Evolutionary conservation across 2,888 invertebrate genomes (phyloP).

Genomic region (Ophraella communa): DNA sequence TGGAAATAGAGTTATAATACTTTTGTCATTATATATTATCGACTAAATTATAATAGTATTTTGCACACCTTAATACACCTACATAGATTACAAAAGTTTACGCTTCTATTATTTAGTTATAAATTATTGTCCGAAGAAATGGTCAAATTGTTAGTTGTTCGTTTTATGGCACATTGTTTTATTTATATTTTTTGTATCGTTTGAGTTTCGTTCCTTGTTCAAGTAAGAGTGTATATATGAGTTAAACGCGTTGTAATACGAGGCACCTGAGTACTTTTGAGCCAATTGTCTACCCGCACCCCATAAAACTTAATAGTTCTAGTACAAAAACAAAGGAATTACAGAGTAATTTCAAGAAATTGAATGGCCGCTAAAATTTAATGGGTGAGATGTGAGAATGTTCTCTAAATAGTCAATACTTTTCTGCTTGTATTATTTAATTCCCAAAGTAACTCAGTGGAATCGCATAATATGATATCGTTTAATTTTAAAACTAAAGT

Average conservation of each 20-base stretch:
- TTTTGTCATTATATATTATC: neutral
- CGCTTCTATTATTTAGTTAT: slow-evolving; percentile 29
- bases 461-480: neutral
- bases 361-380: slow-evolving; percentile 8
- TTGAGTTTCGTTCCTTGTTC: neutral
- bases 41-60: slow-evolving; percentile 16
- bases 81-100: slow-evolving; percentile 22
- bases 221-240: slow-evolving; percentile 5
- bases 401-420: neutral
- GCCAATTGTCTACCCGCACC: slow-evolving; percentile 23
- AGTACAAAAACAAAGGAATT: slow-evolving; percentile 23
- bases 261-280: slow-evolving; percentile 16
- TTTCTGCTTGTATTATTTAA: neutral
- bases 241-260: slow-evolving; percentile 16
- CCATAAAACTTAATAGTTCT: slow-evolving; percentile 21
- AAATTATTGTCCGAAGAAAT: slow-evolving; percentile 17
- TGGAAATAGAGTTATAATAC: slow-evolving; percentile 3
- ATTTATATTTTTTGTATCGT: neutral
- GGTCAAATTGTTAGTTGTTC: slow-evolving; percentile 21
- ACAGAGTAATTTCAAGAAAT: slow-evolving; percentile 4
- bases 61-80: slow-evolving; percentile 29
- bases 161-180: slow-evolving; percentile 25
- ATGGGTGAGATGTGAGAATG: neutral
- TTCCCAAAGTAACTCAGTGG: neutral
- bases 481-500: too few relatives aligned